phyloP scores from a whole-genome alignment of 2,113 vertebrate species.

The Holacanthus passer region DNA sequence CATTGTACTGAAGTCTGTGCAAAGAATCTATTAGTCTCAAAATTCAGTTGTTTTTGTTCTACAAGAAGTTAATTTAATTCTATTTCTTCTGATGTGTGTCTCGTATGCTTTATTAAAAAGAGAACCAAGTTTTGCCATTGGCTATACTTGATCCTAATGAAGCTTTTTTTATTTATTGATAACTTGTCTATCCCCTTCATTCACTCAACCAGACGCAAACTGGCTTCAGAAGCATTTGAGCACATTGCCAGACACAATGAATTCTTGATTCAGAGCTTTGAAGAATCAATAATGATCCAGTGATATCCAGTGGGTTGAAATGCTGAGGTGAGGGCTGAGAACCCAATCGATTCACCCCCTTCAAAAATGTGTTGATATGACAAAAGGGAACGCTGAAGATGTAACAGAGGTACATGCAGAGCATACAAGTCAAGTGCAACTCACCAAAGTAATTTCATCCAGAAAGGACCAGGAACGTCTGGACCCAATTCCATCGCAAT shows the following conservation, averaged over 20 bases:
- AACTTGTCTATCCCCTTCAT: not conserved
- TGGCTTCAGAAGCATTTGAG: not conserved
- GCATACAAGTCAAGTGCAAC: not conserved
- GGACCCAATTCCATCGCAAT: not conserved
- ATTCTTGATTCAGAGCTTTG: constrained; percentile 12
- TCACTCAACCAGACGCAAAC: not conserved
- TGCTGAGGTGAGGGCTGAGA: not conserved
- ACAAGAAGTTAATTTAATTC: not conserved
- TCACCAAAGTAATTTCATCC: not conserved
- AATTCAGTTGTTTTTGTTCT: not conserved
- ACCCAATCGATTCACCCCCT: not conserved
- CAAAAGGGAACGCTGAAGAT: not conserved
- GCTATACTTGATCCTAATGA: not conserved
- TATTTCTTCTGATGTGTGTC: not conserved
- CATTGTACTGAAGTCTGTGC: not conserved
- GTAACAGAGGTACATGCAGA: not conserved
- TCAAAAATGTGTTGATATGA: not conserved
- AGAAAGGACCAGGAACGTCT: no score
- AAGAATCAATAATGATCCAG: constrained; percentile 13
- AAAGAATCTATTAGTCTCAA: not conserved
- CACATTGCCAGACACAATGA: not conserved
- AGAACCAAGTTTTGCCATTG: not conserved
- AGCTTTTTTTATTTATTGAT: not conserved
- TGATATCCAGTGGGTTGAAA: constrained; percentile 4
- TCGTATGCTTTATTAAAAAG: not conserved